Conservation (phyloP, 2,113 vertebrate species). For the Carassius carassius region DNA sequence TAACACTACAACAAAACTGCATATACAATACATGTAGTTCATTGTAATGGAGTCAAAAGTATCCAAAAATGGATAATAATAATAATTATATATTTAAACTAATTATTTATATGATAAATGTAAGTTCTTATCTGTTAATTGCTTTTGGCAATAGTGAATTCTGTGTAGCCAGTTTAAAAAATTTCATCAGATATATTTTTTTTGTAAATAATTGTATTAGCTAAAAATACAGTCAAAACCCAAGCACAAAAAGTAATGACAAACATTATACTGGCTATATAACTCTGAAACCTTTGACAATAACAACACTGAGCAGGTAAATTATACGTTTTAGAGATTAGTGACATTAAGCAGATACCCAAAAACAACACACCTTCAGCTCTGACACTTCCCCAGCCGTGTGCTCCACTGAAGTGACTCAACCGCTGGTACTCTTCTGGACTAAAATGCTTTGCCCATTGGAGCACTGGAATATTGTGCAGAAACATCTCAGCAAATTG, state of each 20-base stretch:
- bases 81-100: no score
- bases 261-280: background rate
- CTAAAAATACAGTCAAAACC: no score
- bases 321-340: background rate
- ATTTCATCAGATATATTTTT: no score
- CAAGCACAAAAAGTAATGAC: no score
- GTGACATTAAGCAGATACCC: background rate
- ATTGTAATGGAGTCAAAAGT: background rate
- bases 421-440: constrained; percentile 69
- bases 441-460: constrained; percentile 70
- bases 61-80: background rate
- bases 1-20: background rate
- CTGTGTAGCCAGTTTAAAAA: no score
- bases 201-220: no score
- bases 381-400: constrained; percentile 73
- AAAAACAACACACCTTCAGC: constrained; percentile 64
- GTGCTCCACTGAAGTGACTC: constrained; percentile 63
- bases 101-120: background rate
- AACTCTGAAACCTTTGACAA: background rate
- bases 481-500: constrained; percentile 61
- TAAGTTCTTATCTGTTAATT: background rate
- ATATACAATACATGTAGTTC: background rate
- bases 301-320: background rate
- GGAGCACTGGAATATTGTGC: constrained; percentile 71
- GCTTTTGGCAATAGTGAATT: background rate